Conservation (phyloP, 2,888 invertebrate genomes). For the Disparrhopalites patrizii region DNA sequence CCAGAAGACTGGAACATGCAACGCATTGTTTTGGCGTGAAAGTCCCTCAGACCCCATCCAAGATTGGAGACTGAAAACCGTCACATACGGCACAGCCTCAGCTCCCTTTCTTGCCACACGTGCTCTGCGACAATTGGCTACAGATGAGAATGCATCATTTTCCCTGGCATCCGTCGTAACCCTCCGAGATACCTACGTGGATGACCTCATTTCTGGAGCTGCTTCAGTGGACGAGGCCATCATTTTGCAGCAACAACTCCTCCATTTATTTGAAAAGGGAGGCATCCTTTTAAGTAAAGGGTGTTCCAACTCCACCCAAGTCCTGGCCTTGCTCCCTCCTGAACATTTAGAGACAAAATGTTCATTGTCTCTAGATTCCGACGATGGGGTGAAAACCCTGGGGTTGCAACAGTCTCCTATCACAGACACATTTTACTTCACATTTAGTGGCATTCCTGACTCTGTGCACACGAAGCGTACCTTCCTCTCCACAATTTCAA, state of each 20-base stretch:
- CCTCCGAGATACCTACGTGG: slow-evolving; percentile 48
- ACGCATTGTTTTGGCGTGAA: slow-evolving; percentile 51
- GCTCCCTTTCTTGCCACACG: slow-evolving; percentile 49
- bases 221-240: slow-evolving; percentile 36
- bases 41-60: slow-evolving; percentile 34
- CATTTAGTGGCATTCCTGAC: too few relatives aligned
- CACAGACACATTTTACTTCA: too few relatives aligned
- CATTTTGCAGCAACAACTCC: background rate
- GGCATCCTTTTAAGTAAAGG: too few relatives aligned
- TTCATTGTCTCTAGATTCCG: too few relatives aligned
- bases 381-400: too few relatives aligned
- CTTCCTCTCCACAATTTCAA: too few relatives aligned
- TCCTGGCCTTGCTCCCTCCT: too few relatives aligned
- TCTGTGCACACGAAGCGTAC: too few relatives aligned
- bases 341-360: too few relatives aligned
- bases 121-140: slow-evolving; percentile 46
- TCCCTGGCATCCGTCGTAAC: slow-evolving; percentile 31
- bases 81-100: slow-evolving; percentile 50
- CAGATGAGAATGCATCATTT: slow-evolving; percentile 33
- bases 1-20: slow-evolving; percentile 49
- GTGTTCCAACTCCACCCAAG: too few relatives aligned
- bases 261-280: too few relatives aligned
- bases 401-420: too few relatives aligned
- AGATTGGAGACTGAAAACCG: slow-evolving; percentile 42
- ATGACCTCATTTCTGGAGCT: slow-evolving; percentile 48